Evolutionary conservation across 2,888 invertebrate genomes (phyloP), one percentile per base, ranked within the genome.

Genomic region (Erebia aethiops): DNA sequence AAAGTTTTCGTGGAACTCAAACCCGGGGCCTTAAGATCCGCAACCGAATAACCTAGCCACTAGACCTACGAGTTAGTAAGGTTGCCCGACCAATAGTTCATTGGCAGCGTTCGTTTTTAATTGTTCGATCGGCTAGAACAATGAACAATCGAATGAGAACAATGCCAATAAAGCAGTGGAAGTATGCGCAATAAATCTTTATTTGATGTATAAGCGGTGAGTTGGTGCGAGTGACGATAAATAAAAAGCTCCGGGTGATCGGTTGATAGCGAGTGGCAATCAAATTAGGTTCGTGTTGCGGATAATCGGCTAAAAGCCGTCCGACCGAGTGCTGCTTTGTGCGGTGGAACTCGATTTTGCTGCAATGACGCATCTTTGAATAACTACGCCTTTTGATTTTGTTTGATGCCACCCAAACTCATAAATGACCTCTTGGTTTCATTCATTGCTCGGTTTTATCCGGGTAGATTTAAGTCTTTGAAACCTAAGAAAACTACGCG

Each of bases 221-320:
- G 79, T 82, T 80, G 78, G 81, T 80, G 80, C 78, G 80, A 82
- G 83, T 85, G 81, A 77, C 80, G 80, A 85, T 89, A 87, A 90
- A 89, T 88, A 90, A 90, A 89, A 90, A 86, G 84, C 84, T 81
- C 84, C 82, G 86, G 85, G 86, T 82, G 84, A 85, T 84, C 83
- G 91, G 91, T 90, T 90, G 89, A 91, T 89, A 89, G 89, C 85
- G 84, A 86, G 85, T 84, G 85, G 88, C 90, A 91, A 91, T 92
- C 91, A 91, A 92, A 92, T 92, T 91, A 91, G 87, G 87, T 85
- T 85, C 82, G 85, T 86, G 87, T 88, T 88, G 58, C 90, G 87
- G 84, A 87, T 91, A 91, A 92, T 91, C 91, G 90, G 86, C 90
- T 90, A 89, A 91, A 90, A 90, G 90, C 90, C 88, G 88, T 84